Evolutionary conservation across 1,140 invertebrate genomes (phyloP), one percentile per base, ranked within the genome.

Genomic region (Whitmania pigra): DNA sequence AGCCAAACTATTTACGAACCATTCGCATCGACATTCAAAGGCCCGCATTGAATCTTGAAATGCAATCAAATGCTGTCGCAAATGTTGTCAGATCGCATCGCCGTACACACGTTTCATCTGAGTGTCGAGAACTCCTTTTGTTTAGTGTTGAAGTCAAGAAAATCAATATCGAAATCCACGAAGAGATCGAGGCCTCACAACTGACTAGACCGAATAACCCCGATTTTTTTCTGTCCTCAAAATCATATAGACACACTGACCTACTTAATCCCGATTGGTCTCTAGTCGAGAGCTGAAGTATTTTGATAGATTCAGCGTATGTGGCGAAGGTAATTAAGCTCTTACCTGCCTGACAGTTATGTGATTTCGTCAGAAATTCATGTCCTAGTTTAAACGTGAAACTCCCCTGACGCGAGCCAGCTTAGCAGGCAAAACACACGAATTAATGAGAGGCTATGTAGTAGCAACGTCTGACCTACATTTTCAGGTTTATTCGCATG

Each of bases 181-280:
- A 49, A 49, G 43, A 49, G 15, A 49, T 49, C 43, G 43, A 49
- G 43, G 43, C 43, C 43, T 49, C 43, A 49, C 43, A 49, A 49
- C 43, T 11, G 57, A 63, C 57, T 63, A 63, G 57, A 63, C 57
- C 57, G 57, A 63, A 31, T 63, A 31, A 63, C 57, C 57, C 57
- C 57, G 57, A 18, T 63, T 63, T 63, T 63, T 63, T 63, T 25
- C 57, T 63, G 22, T 63, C 43, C 43, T 49, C 43, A 49, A 49
- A 49, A 63, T 25, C 22, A 63, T 63, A 13, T 31, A 63, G 57
- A 63, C 57, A 63, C 57, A 63, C 22, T 63, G 57, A 63, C 57
- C 57, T 63, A 63, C 22, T 63, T 63, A 25, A 31, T 25, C 6
- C 9, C 57, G 57, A 63, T 63, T 63, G 57, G 57, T 31, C 29